A percentile compares a stretch with the other conserved stretches of the same genome.
Evolutionary conservation across 1,140 invertebrate species (phyloP).

Genomic region (Temnothorax longispinosus): DNA sequence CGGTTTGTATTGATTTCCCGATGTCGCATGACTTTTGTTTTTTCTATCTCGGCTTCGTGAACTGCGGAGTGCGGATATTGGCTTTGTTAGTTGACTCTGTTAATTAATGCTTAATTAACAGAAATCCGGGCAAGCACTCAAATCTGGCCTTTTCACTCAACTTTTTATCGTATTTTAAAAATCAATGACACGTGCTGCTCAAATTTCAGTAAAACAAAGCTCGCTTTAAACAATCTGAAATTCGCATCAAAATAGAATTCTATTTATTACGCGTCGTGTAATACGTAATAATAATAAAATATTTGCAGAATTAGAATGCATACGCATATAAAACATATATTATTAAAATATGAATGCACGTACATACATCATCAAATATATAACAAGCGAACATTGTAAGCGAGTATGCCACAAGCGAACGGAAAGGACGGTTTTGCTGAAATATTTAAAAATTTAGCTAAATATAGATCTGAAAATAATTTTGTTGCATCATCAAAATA

Average conservation of each 20-base stretch:
- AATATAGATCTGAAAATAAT: no score
- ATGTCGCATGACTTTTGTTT: neutral
- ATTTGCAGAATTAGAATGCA: neutral
- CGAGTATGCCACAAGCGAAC: no score
- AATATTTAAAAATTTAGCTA: no score
- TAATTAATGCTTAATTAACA: neutral
- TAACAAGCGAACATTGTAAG: no score
- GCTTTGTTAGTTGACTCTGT: neutral
- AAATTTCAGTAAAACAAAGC: neutral
- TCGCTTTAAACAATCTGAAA: neutral
- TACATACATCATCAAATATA: neutral
- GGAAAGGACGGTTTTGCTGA: no score
- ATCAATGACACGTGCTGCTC: neutral
- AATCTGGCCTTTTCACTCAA: neutral
- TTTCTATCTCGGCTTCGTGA: neutral
- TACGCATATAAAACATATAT: neutral
- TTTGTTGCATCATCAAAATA: no score
- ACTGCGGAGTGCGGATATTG: neutral
- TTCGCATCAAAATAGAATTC: neutral
- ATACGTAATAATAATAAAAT: neutral
- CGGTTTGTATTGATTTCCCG: neutral
- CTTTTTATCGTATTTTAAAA: neutral
- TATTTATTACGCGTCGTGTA: neutral
- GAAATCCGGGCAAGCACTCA: neutral
- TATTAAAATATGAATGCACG: neutral